Base-by-base conservation (phyloP, 1,140 invertebrate genomes). In the Trachymyrmex cornetzi region DNA sequence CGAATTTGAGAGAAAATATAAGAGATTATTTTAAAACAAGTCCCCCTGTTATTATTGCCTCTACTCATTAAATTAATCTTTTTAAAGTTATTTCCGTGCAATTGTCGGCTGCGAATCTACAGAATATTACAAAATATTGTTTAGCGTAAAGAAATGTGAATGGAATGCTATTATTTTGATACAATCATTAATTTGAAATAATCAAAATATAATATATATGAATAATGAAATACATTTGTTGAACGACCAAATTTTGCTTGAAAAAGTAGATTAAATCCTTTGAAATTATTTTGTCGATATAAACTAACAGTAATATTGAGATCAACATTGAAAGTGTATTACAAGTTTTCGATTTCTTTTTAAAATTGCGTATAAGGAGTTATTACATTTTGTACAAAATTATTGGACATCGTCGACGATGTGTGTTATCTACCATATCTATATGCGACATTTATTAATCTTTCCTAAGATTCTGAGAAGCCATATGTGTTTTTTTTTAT, bases 1-100 rank as follows among this genome's bases (percentile, higher is more conserved):
- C 55, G 88, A 94, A 93, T 89, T 92, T 92, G 88, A 93, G 64
- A 92, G 87, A 89, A 94, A 94, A 94, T 93, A 94, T 91, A 94
- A 92, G 89, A 93, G 92, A 93, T 89, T 94, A 94, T 94, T 94
- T 94, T 94, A 93, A 94, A 94, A 89, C 22, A 87, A 87, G n/a
- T 19, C 3, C 12, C n/a, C 5, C 1, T 27, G n/a, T 74, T 53
- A 22, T 38, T 16, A 24, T 77, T 63, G 7, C 7, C 44, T 44
- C 2, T 48, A n/a, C 7, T 24, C 19, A 38, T 69, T 9, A 7
- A n/a, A 59, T 61, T 75, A 22, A 48, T 59, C 22, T 77, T 84
- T 48, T 30, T 57, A 16, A 66, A 12, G 19, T 59, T 16, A 30
- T 9, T 27, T 24, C n/a, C 44, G 7, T 44, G 9, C 53, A 55